A percentile compares a stretch with the other conserved stretches of the same genome.
phyloP scores from a whole-genome alignment of 2,113 vertebrate species.

The Clarias magur region DNA sequence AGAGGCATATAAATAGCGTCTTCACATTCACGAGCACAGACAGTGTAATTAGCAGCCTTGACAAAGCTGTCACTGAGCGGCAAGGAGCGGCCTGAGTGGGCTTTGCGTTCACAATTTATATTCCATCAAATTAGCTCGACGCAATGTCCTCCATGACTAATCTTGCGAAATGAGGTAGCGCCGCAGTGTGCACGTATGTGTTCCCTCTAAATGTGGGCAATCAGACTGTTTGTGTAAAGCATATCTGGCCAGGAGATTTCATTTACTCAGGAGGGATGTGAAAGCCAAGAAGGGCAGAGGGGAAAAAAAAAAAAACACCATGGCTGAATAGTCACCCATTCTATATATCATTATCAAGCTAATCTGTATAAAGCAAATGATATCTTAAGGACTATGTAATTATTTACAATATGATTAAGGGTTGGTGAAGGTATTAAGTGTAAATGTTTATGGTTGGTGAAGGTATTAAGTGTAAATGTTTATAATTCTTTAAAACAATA shows the following conservation, averaged over 20 bases:
- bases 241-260: not conserved
- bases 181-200: conserved; percentile 30
- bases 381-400: not conserved
- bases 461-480: not conserved
- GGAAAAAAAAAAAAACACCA: not conserved
- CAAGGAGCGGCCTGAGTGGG: conserved; percentile 38
- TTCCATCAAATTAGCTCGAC: conserved; percentile 59
- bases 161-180: conserved; percentile 39
- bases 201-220: conserved; percentile 40
- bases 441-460: not conserved
- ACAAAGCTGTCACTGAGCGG: conserved; percentile 47
- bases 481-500: not conserved
- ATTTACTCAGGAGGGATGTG: not conserved
- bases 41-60: conserved; percentile 64
- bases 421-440: not conserved
- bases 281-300: not conserved
- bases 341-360: not conserved
- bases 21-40: conserved; percentile 59
- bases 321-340: not conserved
- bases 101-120: conserved; percentile 55
- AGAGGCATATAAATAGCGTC: conserved; percentile 38
- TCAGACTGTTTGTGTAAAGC: conserved; percentile 43
- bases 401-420: not conserved
- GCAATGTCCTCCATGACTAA: conserved; percentile 60
- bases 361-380: not conserved